These are phyloP conservation scores for Rutilus rutilus DNA, from an alignment of 2,113 vertebrate genomes.

Conservation along the genomic window DNA sequence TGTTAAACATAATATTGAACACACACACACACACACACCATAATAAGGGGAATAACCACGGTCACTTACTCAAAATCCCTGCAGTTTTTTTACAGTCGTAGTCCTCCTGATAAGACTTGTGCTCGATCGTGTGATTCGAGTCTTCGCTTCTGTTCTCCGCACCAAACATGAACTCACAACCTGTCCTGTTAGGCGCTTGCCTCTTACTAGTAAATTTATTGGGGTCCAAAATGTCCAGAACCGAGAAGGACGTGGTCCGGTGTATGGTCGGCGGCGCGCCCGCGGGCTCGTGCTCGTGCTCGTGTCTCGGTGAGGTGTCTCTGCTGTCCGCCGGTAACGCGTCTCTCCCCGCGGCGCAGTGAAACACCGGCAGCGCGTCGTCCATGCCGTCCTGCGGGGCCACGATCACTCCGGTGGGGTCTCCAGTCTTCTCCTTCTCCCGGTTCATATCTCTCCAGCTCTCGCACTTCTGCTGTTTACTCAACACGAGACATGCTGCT, in stretches of 20 bases:
- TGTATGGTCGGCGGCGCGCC: constrained; percentile 73
- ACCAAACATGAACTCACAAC: constrained; percentile 66
- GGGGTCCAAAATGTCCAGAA: constrained; percentile 95
- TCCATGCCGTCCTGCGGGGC: constrained; percentile 77
- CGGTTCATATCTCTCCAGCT: constrained; percentile 74
- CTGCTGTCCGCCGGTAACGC: constrained; percentile 77
- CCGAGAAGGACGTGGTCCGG: constrained; percentile 95
- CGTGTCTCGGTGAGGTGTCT: constrained; percentile 79
- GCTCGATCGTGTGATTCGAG: constrained; percentile 65
- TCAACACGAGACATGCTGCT: constrained; percentile 49
- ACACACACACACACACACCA: neutral
- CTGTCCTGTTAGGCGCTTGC: constrained; percentile 73
- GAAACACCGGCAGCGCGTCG: constrained; percentile 77
- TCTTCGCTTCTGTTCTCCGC: constrained; percentile 72
- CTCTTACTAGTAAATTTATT: constrained; percentile 93
- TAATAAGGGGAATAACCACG: neutral
- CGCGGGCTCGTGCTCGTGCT: constrained; percentile 75
- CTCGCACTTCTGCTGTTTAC: constrained; percentile 37
- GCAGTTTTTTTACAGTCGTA: constrained; percentile 79
- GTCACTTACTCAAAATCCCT: constrained; percentile 76
- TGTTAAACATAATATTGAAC: neutral
- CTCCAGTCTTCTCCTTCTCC: constrained; percentile 77
- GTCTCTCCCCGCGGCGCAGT: constrained; percentile 77
- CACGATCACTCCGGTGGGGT: constrained; percentile 72
- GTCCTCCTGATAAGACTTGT: constrained; percentile 74